Evolutionary conservation across 1,140 invertebrate species (phyloP), one percentile per base, ranked within the genome.

Genomic region (Aphidius ervi): DNA sequence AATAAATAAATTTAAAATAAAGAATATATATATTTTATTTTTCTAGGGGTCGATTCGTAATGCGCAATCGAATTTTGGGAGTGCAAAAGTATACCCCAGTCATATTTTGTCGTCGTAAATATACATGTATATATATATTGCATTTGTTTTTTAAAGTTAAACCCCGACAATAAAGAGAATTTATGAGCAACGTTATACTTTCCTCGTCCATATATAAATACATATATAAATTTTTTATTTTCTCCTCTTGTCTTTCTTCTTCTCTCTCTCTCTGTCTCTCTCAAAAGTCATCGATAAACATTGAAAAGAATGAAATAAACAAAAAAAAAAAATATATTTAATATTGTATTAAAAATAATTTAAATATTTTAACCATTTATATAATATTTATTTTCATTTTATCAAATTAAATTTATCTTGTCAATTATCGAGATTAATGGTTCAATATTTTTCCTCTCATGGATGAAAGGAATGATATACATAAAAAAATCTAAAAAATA

Each of bases 41-140:
- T 31, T 31, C 4, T 31, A 31, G 23, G 23, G 23, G 23, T 31
- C 23, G 10, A 40, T 52, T 52, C 31, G 46, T 20, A 56, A 52
- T n/a, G 56, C 56, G 46, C 61, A 63, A 63, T 63, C 61, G 56
- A 59, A 59, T 63, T 43, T 59, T 56, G 43, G 42, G n/a, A 37
- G 56, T 56, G 55, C 31, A 10, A 4, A 31, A 39, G 46, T 41
- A 46, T 52, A 56, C 42, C 39, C 9, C 37, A 46, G 43, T 56
- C 46, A 55, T 63, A 63, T 63, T 63, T 63, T 43, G 56, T 63
- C 56, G 20, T 40, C 9, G 43, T 4, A 7, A 40, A 40, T 58
- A 9, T 23, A 23, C n/a, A 50, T 52, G 31, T 37, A 9, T 7
- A 41, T 59, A 48, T 31, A 23, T 54, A 39, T 54, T 60, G 54